These are phyloP conservation scores for Acestrorhynchus altus DNA, from an alignment of 2,797 vertebrate genomes.

Conservation along the genomic window DNA sequence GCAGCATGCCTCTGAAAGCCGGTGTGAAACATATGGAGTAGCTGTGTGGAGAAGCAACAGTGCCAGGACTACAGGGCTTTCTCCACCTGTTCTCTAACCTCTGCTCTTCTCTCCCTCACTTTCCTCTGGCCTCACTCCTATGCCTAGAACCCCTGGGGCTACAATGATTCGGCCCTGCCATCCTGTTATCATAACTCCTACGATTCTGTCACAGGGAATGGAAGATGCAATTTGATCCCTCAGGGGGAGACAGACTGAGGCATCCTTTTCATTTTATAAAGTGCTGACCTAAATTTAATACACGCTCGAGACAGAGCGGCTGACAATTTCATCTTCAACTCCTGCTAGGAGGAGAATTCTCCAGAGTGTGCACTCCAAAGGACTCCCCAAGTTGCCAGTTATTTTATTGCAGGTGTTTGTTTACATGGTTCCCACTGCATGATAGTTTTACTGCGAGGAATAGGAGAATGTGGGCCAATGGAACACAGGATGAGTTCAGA, in stretches of 20 bases:
- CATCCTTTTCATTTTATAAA: constrained; percentile 76
- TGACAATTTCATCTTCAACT: constrained; percentile 47
- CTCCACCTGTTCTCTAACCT: constrained; percentile 62
- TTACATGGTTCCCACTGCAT: constrained; percentile 28
- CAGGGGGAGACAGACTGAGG: constrained; percentile 62
- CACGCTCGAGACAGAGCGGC: constrained; percentile 35
- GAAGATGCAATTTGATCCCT: constrained; percentile 74
- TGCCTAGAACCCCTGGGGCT: constrained; percentile 53
- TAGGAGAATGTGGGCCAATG: constrained; percentile 11
- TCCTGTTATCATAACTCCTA: constrained; percentile 76
- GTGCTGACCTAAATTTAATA: constrained; percentile 75
- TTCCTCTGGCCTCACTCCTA: constrained; percentile 34
- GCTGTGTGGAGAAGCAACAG: constrained; percentile 3
- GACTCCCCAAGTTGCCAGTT: constrained; percentile 14
- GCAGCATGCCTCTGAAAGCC: not conserved
- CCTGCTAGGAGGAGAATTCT: constrained; percentile 31
- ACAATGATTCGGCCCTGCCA: constrained; percentile 71
- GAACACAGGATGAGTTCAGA: not conserved
- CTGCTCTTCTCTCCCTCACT: constrained; percentile 12
- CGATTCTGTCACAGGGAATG: constrained; percentile 69
- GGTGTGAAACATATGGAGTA: constrained; percentile 16
- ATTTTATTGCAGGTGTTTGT: constrained; percentile 38
- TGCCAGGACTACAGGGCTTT: constrained; percentile 27
- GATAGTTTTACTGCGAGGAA: not conserved
- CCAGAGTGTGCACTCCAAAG: constrained; percentile 7